These are phyloP conservation scores for Seira musarum DNA, from an alignment of 2,888 invertebrate genomes.

Conservation along the genomic window DNA sequence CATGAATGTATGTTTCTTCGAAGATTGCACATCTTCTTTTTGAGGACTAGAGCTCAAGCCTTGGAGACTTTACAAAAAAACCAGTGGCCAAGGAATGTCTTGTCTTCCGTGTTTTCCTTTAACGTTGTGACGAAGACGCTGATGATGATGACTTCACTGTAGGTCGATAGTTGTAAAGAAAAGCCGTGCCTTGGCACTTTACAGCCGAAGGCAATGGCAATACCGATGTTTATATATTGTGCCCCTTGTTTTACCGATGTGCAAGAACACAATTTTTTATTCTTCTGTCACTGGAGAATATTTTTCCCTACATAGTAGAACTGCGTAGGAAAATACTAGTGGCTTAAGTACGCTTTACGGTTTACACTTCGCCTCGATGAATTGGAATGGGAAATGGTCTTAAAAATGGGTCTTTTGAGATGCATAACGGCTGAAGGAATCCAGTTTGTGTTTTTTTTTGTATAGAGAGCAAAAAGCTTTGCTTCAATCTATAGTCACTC, in stretches of 20 bases:
- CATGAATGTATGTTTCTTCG: constrained; percentile 20
- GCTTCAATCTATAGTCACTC: background rate
- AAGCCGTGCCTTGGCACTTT: no score
- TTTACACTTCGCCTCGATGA: constrained; percentile 38
- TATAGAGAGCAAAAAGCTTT: background rate
- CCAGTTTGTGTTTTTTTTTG: background rate
- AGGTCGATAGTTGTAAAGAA: no score
- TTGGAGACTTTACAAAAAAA: no score
- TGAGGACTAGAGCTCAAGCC: background rate
- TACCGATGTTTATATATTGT: no score
- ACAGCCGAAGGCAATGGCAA: no score
- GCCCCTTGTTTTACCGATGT: no score
- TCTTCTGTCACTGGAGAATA: constrained; percentile 1
- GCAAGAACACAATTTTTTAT: constrained; percentile 15
- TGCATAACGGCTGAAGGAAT: constrained; percentile 58
- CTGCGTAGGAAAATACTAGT: constrained; percentile 2
- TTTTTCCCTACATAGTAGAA: constrained; percentile 7
- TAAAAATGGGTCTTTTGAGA: constrained; percentile 62
- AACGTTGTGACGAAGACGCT: no score
- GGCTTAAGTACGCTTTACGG: constrained; percentile 19
- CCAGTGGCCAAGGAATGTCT: background rate
- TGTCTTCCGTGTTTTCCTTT: background rate
- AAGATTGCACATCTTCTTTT: background rate
- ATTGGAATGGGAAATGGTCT: constrained; percentile 58
- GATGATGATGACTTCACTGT: no score